phyloP scores from a whole-genome alignment of 2,797 vertebrate species.

The Protosalanx chinensis region DNA sequence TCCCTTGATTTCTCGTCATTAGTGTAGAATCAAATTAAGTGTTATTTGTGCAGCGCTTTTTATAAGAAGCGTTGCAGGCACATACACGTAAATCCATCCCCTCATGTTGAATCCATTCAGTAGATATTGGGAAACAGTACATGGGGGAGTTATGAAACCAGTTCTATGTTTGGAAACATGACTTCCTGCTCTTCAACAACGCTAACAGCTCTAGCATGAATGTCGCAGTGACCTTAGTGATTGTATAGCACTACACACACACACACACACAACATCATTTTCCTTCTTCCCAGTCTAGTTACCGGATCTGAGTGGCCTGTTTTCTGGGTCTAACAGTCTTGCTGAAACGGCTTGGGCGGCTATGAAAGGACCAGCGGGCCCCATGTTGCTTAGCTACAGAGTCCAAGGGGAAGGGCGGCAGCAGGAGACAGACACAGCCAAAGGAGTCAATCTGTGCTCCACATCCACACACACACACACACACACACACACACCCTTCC shows the following conservation, averaged over 20 bases:
- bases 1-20: too few relatives aligned
- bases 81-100: too few relatives aligned
- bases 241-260: neutral
- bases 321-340: slow-evolving; percentile 36
- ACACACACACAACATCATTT: neutral
- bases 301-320: slow-evolving; percentile 35
- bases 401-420: slow-evolving; percentile 48
- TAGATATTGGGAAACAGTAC: too few relatives aligned
- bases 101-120: too few relatives aligned
- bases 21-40: too few relatives aligned
- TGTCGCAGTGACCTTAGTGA: neutral
- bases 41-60: too few relatives aligned
- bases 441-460: slow-evolving; percentile 2
- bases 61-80: too few relatives aligned
- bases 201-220: neutral
- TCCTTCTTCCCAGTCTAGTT: neutral
- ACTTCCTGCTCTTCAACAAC: neutral
- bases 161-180: too few relatives aligned
- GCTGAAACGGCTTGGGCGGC: slow-evolving; percentile 22
- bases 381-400: slow-evolving; percentile 60
- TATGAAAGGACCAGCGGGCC: slow-evolving; percentile 28
- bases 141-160: too few relatives aligned
- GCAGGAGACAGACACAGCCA: slow-evolving; percentile 31
- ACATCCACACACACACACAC: slow-evolving; percentile 10
- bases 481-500: slow-evolving; percentile 18